Evolutionary conservation across 2,113 vertebrate genomes (phyloP), one percentile per base, ranked within the genome.

Genomic region (Dolichallabes microphthalmus): DNA sequence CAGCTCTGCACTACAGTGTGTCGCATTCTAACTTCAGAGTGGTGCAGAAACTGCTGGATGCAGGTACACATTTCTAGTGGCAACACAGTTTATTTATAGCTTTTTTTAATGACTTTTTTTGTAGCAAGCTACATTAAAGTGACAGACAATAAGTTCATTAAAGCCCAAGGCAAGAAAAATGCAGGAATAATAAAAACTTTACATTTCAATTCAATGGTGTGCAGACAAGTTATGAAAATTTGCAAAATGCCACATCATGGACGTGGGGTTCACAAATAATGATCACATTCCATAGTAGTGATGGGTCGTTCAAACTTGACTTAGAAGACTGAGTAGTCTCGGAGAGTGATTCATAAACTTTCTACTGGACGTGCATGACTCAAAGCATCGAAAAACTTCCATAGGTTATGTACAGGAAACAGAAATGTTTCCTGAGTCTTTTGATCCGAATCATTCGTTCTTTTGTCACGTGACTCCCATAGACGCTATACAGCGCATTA

Each of bases 11-110:
- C 92, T 99, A 99, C 93, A 98, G 98, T 0, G 97, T 99, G 86
- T 99, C 98, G 2, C 97, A 99, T 92, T 98, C 97, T 88, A 98
- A 98, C 94, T 99, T 99, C 32, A 94, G 94, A 81, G 94, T 98
- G 55, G 98, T 99, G 82, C 96, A 96, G 92, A 94, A 96, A 78
- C 92, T 99, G 87, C 91, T 99, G 73, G 95, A 97, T 66, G 96
- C 97, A 87, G 97, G 98, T 99, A 91, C 27, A 53, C 2, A 22
- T 17, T 30, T 30, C 64, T 73, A 55, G 14, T 15, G 20, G 12
- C 13, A 30, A 19, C 25, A 76, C 2, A 10, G 25, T 15, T 19
- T 76, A 30, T 27, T 55, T 39, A 50, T 30, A 63, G 25, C 55
- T 57, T 57, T 55, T 64, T 64, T 64, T 32, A 32, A 66, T 0